phyloP scores from a whole-genome alignment of 1,140 invertebrate species.

The Drosophila rufa region DNA sequence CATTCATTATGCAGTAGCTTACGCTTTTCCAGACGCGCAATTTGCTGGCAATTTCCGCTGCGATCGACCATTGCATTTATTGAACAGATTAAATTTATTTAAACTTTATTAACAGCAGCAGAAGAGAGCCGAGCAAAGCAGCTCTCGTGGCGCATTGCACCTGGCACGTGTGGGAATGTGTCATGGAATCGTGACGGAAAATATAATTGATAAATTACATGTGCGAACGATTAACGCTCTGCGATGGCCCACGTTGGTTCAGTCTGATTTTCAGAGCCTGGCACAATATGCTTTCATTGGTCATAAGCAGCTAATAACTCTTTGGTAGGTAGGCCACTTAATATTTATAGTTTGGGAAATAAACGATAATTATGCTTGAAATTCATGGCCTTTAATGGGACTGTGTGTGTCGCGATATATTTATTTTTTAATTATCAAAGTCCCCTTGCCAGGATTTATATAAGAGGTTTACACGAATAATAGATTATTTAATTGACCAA shows the following conservation, averaged over 20 bases:
- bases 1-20: conserved; percentile 65
- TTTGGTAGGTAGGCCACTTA: conserved; percentile 4
- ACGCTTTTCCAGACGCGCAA: conserved; percentile 49
- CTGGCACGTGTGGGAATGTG: conserved; percentile 11
- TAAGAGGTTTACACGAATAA: background rate
- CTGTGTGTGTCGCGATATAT: background rate
- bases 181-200: conserved; percentile 29
- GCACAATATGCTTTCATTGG: conserved; percentile 24
- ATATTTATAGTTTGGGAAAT: conserved; percentile 10
- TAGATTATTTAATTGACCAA: background rate
- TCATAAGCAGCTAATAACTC: conserved; percentile 57
- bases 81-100: conserved; percentile 77
- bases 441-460: no score
- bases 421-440: conserved; percentile 3
- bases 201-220: conserved; percentile 54
- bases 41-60: conserved; percentile 74
- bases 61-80: conserved; percentile 60
- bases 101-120: conserved; percentile 69
- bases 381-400: conserved; percentile 1
- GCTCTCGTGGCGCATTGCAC: background rate
- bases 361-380: conserved; percentile 9
- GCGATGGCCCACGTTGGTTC: no score
- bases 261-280: background rate
- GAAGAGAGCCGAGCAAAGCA: background rate
- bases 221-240: conserved; percentile 33